Percentiles rank a stretch among this genome's conserved stretches.
Conservation (phyloP, 2,797 vertebrate genomes). For the Cryptoprocta ferox region DNA sequence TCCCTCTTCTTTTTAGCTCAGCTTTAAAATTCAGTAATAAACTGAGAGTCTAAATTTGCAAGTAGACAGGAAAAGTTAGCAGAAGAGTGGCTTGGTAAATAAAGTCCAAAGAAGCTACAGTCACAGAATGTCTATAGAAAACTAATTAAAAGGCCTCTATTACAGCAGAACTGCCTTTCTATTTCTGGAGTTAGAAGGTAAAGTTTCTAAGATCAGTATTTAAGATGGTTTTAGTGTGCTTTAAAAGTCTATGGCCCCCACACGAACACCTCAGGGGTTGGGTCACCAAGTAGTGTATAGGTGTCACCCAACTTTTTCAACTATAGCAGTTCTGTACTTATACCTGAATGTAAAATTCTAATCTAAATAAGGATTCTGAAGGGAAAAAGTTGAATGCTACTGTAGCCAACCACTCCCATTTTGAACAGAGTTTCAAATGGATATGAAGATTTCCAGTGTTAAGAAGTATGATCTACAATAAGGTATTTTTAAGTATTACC, state of each 20-base stretch:
- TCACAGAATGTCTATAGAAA: neutral
- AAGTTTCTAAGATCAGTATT: neutral
- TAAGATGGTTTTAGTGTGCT: conserved; percentile 2
- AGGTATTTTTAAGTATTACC: conserved; percentile 66
- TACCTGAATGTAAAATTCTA: conserved; percentile 10
- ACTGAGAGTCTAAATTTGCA: neutral
- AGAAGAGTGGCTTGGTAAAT: conserved; percentile 38
- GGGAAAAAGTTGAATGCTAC: neutral
- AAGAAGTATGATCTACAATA: neutral
- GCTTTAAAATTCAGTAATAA: conserved; percentile 55
- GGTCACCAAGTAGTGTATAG: neutral
- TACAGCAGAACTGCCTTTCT: neutral
- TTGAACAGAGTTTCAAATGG: neutral
- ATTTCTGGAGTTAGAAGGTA: neutral
- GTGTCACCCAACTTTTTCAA: neutral
- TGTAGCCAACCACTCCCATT: neutral
- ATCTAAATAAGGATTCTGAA: conserved; percentile 4
- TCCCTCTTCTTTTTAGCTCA: neutral
- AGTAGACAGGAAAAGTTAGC: neutral
- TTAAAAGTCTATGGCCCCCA: neutral
- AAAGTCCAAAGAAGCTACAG: neutral
- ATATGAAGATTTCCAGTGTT: neutral
- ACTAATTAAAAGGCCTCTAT: neutral
- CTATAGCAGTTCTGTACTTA: neutral
- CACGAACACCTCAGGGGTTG: neutral